A percentile compares a stretch with the other conserved stretches of the same genome.
phyloP scores from a whole-genome alignment of 2,888 invertebrate species.

The Drosophila siamana region DNA sequence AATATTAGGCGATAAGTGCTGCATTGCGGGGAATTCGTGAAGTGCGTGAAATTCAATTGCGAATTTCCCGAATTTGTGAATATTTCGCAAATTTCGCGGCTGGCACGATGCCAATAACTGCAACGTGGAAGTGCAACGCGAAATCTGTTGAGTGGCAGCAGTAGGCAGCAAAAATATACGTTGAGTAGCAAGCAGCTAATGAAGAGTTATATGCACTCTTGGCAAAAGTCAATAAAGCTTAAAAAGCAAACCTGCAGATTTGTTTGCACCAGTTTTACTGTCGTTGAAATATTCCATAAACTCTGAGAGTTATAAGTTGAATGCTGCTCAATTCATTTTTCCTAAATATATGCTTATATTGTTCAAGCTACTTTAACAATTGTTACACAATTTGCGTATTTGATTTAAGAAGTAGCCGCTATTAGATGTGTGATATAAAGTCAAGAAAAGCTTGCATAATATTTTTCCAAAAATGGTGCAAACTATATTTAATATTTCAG shows the following conservation, averaged over 20 bases:
- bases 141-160: constrained; percentile 19
- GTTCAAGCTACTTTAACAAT: background rate
- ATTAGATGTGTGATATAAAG: constrained; percentile 31
- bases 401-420: background rate
- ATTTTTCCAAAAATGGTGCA: too few relatives aligned
- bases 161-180: background rate
- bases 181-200: background rate
- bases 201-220: background rate
- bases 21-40: constrained; percentile 16
- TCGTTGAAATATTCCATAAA: background rate
- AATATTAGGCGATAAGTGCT: constrained; percentile 68
- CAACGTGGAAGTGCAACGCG: constrained; percentile 13
- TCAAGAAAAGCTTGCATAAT: background rate
- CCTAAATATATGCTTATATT: too few relatives aligned
- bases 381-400: background rate
- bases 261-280: too few relatives aligned
- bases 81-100: constrained; percentile 14
- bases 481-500: too few relatives aligned
- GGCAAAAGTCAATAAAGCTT: background rate
- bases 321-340: too few relatives aligned
- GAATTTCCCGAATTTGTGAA: constrained; percentile 35
- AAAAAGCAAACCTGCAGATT: too few relatives aligned
- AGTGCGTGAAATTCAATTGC: constrained; percentile 51
- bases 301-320: background rate
- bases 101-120: constrained; percentile 30